Conservation (phyloP, 2,113 vertebrate species). For the Serranochromis macrocephalus region DNA sequence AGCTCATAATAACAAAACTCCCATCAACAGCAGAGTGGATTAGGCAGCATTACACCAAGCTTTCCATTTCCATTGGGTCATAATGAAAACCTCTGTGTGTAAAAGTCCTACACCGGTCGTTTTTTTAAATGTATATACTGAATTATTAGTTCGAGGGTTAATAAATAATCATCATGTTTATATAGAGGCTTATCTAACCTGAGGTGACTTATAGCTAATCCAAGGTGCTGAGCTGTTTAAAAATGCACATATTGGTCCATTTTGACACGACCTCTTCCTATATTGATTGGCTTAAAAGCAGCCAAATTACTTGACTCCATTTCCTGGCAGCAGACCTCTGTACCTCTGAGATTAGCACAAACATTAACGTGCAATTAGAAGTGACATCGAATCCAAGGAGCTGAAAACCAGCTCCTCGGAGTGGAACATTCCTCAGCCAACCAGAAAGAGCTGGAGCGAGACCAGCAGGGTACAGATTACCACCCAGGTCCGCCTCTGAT, state of each 20-base stretch:
- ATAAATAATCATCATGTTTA: neutral
- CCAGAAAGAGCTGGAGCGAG: slow-evolving; percentile 32
- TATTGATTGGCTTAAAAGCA: slow-evolving; percentile 9
- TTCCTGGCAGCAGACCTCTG: neutral
- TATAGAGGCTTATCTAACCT: neutral
- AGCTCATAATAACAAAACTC: neutral
- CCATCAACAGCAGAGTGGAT: neutral
- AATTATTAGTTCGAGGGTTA: neutral
- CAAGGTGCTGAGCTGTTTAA: neutral
- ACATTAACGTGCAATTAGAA: slow-evolving; percentile 35
- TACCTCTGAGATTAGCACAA: slow-evolving; percentile 27
- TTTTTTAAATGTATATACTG: neutral
- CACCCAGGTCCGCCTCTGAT: slow-evolving; percentile 27
- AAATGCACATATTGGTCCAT: neutral
- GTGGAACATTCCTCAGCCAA: slow-evolving; percentile 48
- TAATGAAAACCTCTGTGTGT: neutral
- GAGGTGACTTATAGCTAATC: neutral
- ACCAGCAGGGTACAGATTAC: slow-evolving; percentile 44
- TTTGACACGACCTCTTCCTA: neutral
- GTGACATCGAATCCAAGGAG: slow-evolving; percentile 36
- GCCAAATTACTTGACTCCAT: neutral
- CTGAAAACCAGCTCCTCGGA: slow-evolving; percentile 24
- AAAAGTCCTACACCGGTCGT: neutral
- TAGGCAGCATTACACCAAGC: neutral
- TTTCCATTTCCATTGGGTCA: neutral